These are phyloP conservation scores for Elaphurus davidianus DNA, from an alignment of 2,113 vertebrate genomes.

Conservation along the genomic window DNA sequence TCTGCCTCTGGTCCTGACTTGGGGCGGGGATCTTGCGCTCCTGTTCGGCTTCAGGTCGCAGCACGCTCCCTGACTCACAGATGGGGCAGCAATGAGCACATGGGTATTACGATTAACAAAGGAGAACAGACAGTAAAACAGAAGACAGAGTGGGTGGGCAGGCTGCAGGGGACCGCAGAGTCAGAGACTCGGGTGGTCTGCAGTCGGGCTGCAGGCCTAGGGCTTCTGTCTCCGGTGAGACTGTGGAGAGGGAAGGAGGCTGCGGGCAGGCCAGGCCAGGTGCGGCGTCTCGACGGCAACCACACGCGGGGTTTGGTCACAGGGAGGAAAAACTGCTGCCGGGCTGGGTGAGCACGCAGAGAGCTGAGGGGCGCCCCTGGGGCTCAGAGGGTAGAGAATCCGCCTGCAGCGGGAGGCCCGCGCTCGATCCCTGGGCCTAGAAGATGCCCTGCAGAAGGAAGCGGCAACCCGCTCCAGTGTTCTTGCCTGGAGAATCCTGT, in stretches of 20 bases:
- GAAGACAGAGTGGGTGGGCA: neutral
- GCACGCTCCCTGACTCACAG: neutral
- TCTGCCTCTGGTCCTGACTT: neutral
- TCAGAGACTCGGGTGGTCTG: neutral
- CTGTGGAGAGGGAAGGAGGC: fast-evolving
- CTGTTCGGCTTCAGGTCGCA: neutral
- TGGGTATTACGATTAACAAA: neutral
- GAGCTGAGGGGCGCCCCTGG: neutral
- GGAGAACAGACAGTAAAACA: neutral
- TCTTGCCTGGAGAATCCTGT: neutral
- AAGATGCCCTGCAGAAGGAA: neutral
- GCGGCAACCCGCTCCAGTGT: neutral
- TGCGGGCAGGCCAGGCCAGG: neutral
- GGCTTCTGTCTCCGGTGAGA: neutral
- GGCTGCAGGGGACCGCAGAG: neutral
- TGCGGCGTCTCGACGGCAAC: neutral
- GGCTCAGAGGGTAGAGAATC: neutral
- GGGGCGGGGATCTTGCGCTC: neutral
- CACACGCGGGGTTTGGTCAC: neutral
- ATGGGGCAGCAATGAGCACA: neutral
- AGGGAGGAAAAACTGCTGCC: neutral
- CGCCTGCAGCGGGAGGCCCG: neutral
- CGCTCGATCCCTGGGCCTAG: neutral
- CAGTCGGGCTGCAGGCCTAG: neutral
- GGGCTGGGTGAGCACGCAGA: too few relatives aligned